phyloP scores from a whole-genome alignment of 2,113 vertebrate genomes.

The Rafetus swinhoei region DNA sequence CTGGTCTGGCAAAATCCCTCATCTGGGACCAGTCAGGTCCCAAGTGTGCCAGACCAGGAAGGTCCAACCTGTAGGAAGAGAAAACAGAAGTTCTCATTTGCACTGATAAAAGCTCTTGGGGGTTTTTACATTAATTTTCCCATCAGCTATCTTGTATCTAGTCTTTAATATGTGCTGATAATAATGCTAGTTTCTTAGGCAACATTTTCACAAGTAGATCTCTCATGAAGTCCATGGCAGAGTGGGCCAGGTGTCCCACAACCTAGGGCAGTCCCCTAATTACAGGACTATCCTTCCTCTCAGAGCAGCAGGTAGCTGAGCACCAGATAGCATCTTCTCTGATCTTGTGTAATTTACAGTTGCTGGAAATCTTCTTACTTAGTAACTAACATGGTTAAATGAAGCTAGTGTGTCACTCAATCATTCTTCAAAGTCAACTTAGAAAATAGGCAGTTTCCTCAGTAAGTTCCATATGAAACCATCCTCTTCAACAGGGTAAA shows the following conservation, averaged over 20 bases:
- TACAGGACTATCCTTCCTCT: not conserved
- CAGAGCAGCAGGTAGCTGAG: not conserved
- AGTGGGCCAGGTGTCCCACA: not conserved
- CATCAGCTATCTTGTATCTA: not conserved
- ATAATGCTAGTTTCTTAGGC: not conserved
- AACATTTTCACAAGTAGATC: not conserved
- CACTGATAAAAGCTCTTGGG: not conserved
- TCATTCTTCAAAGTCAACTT: conserved; percentile 46
- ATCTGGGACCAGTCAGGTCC: too few relatives aligned
- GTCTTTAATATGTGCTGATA: not conserved
- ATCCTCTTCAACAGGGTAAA: conserved; percentile 39
- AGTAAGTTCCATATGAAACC: conserved; percentile 50
- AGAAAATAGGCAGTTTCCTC: conserved; percentile 50
- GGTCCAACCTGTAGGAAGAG: not conserved
- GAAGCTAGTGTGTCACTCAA: conserved; percentile 20
- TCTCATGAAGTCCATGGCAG: not conserved
- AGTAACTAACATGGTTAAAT: conserved; percentile 20
- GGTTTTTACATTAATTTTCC: not conserved
- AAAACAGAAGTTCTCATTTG: not conserved
- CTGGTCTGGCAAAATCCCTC: too few relatives aligned
- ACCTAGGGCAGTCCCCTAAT: not conserved
- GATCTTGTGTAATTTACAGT: not conserved
- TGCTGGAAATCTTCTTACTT: not conserved
- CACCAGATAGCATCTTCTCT: not conserved
- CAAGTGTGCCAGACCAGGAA: too few relatives aligned